Base-by-base conservation (phyloP, 2,888 invertebrate genomes). In the Watsonalla binaria region DNA sequence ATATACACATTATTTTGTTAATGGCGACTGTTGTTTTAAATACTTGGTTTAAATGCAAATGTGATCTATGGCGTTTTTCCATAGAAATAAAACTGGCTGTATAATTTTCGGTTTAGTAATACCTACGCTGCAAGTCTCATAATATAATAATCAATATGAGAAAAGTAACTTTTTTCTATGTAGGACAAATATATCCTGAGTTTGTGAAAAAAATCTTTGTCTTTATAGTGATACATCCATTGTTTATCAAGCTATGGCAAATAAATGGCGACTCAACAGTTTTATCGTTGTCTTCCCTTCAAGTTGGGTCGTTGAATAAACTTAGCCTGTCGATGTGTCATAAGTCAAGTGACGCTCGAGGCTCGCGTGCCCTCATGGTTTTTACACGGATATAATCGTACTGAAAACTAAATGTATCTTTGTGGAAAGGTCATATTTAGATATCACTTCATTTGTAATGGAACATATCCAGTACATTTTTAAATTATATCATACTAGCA, bases 271-370 rank as follows among this genome's bases (percentile, higher is more conserved):
- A 72, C 86, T 89, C 87, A 58, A 78, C 48, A 52, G 58, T 56
- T 70, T 74, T 69, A 55, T 74, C 60, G 69, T 77, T 72, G 72
- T 80, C 80, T 82, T 76, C 65, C 5, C 42, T 42, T 42, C 74
- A 71, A 75, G 72, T 76, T 42, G 80, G 78, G 73, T 76, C 78
- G 82, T 77, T 88, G 79, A 87, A 87, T 88, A 90, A 89, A 90
- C 89, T 89, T 85, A 80, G 78, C 81, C 80, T 86, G 87, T 90
- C 90, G 84, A 90, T 90, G 88, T 89, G 88, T 89, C 89, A 89
- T 85, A 88, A 89, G 90, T 87, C 88, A 88, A 87, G 88, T 82
- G 85, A 82, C 73, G 76, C 74, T 82, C 71, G 65, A 77, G 70
- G 68, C 63, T 72, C 57, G 54, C 63, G 65, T 68, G 75, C 73